A percentile compares a stretch with the other conserved stretches of the same genome.
Evolutionary conservation across 2,113 vertebrate species (phyloP).

Genomic region (Prunella himalayana): DNA sequence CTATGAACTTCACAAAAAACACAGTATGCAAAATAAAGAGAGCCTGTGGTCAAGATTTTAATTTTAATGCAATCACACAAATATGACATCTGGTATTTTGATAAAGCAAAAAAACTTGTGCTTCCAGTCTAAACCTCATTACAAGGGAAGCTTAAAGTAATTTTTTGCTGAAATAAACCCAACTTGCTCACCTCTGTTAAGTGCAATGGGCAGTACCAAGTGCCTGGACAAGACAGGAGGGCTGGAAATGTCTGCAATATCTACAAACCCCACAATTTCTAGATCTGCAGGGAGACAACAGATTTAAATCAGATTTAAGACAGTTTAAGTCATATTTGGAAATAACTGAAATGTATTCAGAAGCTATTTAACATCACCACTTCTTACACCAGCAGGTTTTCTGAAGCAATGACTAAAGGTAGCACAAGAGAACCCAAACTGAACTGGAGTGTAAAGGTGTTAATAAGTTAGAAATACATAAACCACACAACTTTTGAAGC

Average conservation of each 20-base stretch:
- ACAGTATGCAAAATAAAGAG: not conserved
- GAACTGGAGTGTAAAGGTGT: not conserved
- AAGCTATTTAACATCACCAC: not conserved
- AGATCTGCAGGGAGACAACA: constrained; percentile 78
- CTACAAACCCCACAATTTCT: constrained; percentile 96
- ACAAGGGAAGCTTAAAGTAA: not conserved
- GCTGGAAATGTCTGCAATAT: constrained; percentile 96
- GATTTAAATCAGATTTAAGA: not conserved
- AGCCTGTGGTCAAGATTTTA: not conserved
- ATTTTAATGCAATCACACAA: not conserved
- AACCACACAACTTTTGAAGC: not conserved
- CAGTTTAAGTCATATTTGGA: not conserved
- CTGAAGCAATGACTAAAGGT: not conserved
- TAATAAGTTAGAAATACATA: not conserved
- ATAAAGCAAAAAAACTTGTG: not conserved
- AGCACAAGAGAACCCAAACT: not conserved
- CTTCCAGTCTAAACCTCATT: not conserved
- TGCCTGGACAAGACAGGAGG: constrained; percentile 95
- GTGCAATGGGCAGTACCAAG: constrained; percentile 92
- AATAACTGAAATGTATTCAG: not conserved
- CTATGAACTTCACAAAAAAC: not conserved
- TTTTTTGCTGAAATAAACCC: not conserved
- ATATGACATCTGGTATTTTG: not conserved
- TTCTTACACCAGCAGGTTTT: not conserved
- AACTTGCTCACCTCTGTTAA: constrained; percentile 88